A percentile compares a stretch with the other conserved stretches of the same genome.
Conservation (phyloP, 2,797 vertebrate genomes). For the Amazonetta brasiliensis region DNA sequence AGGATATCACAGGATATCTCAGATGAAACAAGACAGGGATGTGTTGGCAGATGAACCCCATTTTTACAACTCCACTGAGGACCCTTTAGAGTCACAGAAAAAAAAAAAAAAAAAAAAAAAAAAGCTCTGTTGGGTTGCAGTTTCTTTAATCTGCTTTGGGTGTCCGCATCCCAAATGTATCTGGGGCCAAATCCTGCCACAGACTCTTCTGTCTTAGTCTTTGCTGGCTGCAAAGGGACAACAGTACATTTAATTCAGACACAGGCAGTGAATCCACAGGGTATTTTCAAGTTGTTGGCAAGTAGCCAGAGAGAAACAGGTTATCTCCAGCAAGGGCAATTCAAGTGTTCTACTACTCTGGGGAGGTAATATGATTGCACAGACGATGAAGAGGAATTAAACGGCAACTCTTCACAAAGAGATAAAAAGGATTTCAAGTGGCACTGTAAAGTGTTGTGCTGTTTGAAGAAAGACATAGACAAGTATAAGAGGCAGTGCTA, state of each 20-base stretch:
- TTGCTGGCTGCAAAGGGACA: not conserved
- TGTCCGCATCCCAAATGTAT: not conserved
- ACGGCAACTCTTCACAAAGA: not conserved
- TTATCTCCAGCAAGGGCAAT: not conserved
- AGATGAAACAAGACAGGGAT: not conserved
- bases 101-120: too few species aligned
- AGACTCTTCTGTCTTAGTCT: not conserved
- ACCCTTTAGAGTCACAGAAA: not conserved
- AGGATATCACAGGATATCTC: not conserved
- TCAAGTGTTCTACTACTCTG: too few species aligned
- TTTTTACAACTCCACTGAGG: too few species aligned
- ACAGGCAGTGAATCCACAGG: not conserved
- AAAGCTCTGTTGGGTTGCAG: not conserved
- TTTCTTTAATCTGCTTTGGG: not conserved
- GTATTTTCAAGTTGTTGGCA: not conserved
- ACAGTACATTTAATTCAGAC: not conserved
- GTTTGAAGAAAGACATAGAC: not conserved
- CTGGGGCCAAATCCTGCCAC: not conserved
- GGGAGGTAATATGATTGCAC: not conserved
- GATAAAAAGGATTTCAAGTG: not conserved
- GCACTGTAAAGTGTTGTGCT: too few species aligned
- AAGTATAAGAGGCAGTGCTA: not conserved
- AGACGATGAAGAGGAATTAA: not conserved
- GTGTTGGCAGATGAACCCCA: not conserved
- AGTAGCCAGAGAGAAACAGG: not conserved